Conservation (phyloP, 1,140 invertebrate genomes). For the Bombus huntii region DNA sequence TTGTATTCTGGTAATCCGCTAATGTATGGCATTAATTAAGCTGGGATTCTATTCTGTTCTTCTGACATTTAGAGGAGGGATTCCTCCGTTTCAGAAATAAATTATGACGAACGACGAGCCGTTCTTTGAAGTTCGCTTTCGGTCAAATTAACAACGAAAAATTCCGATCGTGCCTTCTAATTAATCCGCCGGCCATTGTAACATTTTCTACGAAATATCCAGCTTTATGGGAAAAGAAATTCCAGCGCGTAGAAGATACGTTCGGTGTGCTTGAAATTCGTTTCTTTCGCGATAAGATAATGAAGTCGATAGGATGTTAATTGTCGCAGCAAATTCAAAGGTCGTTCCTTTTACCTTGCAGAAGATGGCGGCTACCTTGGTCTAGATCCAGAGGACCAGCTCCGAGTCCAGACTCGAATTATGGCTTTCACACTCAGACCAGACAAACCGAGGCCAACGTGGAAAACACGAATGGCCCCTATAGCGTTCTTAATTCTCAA, state of each 20-base stretch:
- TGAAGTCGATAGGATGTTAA: too few species aligned
- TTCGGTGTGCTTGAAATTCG: neutral
- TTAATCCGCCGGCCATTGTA: neutral
- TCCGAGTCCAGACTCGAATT: conserved; percentile 86
- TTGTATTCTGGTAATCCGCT: conserved; percentile 57
- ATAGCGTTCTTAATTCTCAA: conserved; percentile 73
- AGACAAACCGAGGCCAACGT: conserved; percentile 76
- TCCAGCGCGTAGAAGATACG: neutral
- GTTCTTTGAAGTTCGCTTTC: conserved; percentile 18
- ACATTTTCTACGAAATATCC: neutral
- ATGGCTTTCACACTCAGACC: conserved; percentile 84
- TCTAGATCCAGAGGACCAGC: conserved; percentile 79
- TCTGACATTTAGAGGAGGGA: neutral
- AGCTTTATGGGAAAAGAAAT: neutral
- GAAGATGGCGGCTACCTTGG: conserved; percentile 81
- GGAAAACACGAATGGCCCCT: conserved; percentile 70
- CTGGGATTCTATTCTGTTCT: conserved; percentile 24
- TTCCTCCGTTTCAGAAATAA: conserved; percentile 26
- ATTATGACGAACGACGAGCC: conserved; percentile 27
- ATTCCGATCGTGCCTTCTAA: conserved; percentile 3
- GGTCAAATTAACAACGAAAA: neutral
- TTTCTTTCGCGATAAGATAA: neutral
- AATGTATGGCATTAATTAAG: conserved; percentile 64
- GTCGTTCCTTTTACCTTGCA: conserved; percentile 33
- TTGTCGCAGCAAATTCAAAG: too few species aligned